Percentiles rank a stretch among this genome's conserved stretches.
These are phyloP conservation scores for Dicrostonyx torquatus DNA, from an alignment of 2,797 vertebrate species.

Conservation along the genomic window DNA sequence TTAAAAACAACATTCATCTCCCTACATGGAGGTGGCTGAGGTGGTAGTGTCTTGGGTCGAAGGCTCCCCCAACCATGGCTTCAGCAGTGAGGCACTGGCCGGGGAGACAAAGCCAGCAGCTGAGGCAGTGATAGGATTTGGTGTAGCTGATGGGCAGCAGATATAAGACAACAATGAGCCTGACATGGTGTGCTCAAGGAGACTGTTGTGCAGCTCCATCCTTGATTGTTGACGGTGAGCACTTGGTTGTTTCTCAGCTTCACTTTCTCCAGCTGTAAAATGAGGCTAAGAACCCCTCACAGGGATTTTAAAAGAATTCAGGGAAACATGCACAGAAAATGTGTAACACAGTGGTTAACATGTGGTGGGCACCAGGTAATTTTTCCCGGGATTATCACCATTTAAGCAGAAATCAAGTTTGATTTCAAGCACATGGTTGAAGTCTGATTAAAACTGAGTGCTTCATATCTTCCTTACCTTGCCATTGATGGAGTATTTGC, in stretches of 20 bases:
- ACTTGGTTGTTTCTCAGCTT: background rate
- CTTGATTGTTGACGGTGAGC: background rate
- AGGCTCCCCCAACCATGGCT: background rate
- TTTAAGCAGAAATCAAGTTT: background rate
- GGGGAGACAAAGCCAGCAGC: background rate
- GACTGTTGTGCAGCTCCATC: background rate
- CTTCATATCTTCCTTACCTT: background rate
- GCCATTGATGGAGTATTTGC: background rate
- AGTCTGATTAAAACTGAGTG: background rate
- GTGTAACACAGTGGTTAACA: too few species aligned
- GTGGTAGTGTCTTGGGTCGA: background rate
- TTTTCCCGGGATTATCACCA: accelerated
- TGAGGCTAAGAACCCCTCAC: background rate
- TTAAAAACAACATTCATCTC: background rate
- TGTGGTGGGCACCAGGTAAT: accelerated
- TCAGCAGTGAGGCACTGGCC: background rate
- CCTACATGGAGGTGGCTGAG: background rate
- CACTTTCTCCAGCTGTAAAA: background rate
- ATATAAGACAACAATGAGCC: background rate
- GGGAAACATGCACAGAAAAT: background rate
- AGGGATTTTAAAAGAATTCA: background rate
- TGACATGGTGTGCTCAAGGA: too few species aligned
- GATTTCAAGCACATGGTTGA: background rate
- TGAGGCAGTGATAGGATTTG: background rate
- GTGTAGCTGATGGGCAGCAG: background rate